Evolutionary conservation across 2,113 vertebrate species (phyloP).

Genomic region (Zingel zingel): DNA sequence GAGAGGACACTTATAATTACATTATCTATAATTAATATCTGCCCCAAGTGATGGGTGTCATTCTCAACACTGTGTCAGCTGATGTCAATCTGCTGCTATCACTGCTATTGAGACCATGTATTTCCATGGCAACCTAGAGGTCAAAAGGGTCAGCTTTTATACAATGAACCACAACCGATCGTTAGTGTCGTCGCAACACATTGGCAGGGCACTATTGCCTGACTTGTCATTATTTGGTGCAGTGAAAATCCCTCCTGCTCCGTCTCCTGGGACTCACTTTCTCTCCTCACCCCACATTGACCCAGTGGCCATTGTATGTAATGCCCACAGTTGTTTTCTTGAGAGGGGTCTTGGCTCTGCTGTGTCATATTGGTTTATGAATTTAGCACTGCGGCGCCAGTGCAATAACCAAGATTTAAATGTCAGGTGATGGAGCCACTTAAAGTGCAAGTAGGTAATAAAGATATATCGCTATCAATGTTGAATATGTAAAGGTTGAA

Average conservation of each 20-base stretch:
- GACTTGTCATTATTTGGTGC: slow-evolving; percentile 72
- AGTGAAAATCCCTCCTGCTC: slow-evolving; percentile 63
- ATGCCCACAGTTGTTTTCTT: slow-evolving; percentile 36
- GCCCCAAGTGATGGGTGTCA: slow-evolving; percentile 47
- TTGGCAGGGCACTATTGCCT: slow-evolving; percentile 67
- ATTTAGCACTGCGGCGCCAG: slow-evolving; percentile 61
- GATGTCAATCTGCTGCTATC: slow-evolving; percentile 58
- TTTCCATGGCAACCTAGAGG: slow-evolving; percentile 69
- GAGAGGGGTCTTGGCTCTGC: slow-evolving; percentile 47
- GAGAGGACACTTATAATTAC: slow-evolving; percentile 37
- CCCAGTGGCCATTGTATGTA: slow-evolving; percentile 68
- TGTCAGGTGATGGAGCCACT: slow-evolving; percentile 66
- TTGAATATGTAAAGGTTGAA: slow-evolving; percentile 27
- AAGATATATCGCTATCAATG: slow-evolving; percentile 46
- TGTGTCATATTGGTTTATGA: slow-evolving; percentile 65
- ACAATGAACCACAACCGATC: slow-evolving; percentile 61
- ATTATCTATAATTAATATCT: slow-evolving; percentile 48
- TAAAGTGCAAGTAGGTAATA: slow-evolving; percentile 67
- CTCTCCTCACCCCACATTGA: slow-evolving; percentile 72
- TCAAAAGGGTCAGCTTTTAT: slow-evolving; percentile 71
- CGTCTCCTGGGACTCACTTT: slow-evolving; percentile 62
- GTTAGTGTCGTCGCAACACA: slow-evolving; percentile 59
- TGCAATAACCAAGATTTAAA: slow-evolving; percentile 79
- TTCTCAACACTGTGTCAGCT: slow-evolving; percentile 45
- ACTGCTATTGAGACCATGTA: slow-evolving; percentile 44